Evolutionary conservation across 2,888 invertebrate species (phyloP), one percentile per base, ranked within the genome.

Genomic region (Apamea sordens): DNA sequence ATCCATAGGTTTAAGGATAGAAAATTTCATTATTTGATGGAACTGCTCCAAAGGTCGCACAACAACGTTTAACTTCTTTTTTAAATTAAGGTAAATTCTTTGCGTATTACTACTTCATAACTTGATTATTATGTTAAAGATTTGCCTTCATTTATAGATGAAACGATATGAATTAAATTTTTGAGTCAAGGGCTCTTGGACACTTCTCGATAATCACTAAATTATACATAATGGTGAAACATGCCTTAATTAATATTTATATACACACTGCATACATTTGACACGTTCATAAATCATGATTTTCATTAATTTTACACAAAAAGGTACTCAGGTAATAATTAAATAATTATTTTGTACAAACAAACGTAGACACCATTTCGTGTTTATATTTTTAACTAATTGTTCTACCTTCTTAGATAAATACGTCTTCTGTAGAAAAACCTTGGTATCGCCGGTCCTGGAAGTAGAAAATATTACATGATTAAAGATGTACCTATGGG

Each of bases 391-490:
- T 78, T 87, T 77, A 74, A 59, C 86, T 88, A 89, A 63, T 75
- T 70, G 41, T 79, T 85, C 72, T 85, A 85, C 84, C 92, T 91
- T 89, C 91, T 89, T 83, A 88, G 83, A 85, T 91, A 93, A 71
- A 92, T 87, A 69, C 84, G 89, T 84, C 92, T 90, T 89, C 91
- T 90, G 88, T 92, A 92, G 88, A 89, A 92, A 85, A 90, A 92
- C 77, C 93, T 88, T n/a, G 93, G 91, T 84, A 91, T 81, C 44
- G 91, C 91, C 0, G 90, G 91, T 11, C 93, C 93, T 93, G 93
- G 75, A 93, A 92, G 69, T 10, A 76, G 53, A 85, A 83, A 84
- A 77, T 10, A 21, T 63, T 8, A 59, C 0, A 2, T 71, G 2
- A 76, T 32, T 56, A 32, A 61, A 41, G 4, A 18, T 32, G 1